Conservation (phyloP, 2,888 invertebrate species). For the Cancer borealis region DNA sequence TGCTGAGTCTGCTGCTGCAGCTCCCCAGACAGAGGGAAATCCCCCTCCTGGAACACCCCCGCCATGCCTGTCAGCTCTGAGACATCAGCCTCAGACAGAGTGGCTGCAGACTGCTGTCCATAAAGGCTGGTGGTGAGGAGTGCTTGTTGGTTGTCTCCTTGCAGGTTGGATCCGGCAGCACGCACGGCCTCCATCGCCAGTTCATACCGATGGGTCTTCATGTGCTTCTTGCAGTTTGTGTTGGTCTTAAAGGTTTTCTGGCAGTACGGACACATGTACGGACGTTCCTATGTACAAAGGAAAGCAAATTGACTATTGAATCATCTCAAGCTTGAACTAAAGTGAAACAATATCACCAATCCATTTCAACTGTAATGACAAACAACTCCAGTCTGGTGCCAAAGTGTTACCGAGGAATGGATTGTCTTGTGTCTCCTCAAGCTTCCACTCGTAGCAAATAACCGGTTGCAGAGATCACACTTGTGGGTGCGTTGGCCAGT, state of each 20-base stretch:
- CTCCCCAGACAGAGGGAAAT: conserved; percentile 65
- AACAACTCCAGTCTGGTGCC: not conserved
- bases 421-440: conserved; percentile 82
- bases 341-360: not conserved
- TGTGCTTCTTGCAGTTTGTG: conserved; percentile 84
- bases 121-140: conserved; percentile 65
- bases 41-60: conserved; percentile 68
- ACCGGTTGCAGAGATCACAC: conserved; percentile 82
- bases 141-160: conserved; percentile 75
- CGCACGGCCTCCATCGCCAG: conserved; percentile 76
- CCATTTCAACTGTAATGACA: not conserved
- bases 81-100: conserved; percentile 64
- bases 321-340: not conserved
- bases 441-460: conserved; percentile 83
- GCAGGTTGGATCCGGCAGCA: conserved; percentile 71
- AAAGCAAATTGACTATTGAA: not conserved
- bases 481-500: conserved; percentile 81
- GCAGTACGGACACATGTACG: conserved; percentile 84
- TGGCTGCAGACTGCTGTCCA: conserved; percentile 57
- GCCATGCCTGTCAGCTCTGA: conserved; percentile 68
- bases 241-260: conserved; percentile 83
- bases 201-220: conserved; percentile 76
- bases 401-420: conserved; percentile 78
- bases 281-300: conserved; percentile 79
- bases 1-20: conserved; percentile 62